Evolutionary conservation across 2,113 vertebrate genomes (phyloP).

Genomic region (Felis chaus): DNA sequence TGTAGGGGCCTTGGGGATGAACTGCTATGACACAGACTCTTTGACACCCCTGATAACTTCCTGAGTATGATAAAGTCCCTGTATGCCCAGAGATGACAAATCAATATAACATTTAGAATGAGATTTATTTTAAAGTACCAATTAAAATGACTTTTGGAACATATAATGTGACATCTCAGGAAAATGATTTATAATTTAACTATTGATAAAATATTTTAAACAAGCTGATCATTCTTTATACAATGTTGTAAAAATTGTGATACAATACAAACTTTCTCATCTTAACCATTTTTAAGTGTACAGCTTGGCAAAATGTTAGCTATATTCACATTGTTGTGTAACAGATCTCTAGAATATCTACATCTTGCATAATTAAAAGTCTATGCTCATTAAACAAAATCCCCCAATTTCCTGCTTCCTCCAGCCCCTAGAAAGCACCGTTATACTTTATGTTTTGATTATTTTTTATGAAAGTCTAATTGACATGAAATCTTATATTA

Average conservation of each 20-base stretch:
- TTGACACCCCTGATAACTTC: not conserved
- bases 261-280: not conserved
- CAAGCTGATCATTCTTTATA: not conserved
- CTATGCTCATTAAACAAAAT: no score
- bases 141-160: constrained; percentile 15
- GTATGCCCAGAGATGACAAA: not conserved
- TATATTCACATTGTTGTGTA: no score
- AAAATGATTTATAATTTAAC: constrained; percentile 14
- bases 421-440: no score
- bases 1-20: not conserved
- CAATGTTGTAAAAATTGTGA: not conserved
- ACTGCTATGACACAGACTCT: not conserved
- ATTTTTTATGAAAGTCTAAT: no score
- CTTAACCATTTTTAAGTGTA: not conserved
- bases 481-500: no score
- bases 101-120: not conserved
- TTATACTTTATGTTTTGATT: no score
- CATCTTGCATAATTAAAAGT: no score
- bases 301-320: no score
- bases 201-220: constrained; percentile 26
- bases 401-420: no score
- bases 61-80: not conserved
- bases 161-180: not conserved
- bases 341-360: no score
- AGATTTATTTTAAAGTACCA: not conserved